Evolutionary conservation across 2,888 invertebrate species (phyloP).

Genomic region (Neria commutata): DNA sequence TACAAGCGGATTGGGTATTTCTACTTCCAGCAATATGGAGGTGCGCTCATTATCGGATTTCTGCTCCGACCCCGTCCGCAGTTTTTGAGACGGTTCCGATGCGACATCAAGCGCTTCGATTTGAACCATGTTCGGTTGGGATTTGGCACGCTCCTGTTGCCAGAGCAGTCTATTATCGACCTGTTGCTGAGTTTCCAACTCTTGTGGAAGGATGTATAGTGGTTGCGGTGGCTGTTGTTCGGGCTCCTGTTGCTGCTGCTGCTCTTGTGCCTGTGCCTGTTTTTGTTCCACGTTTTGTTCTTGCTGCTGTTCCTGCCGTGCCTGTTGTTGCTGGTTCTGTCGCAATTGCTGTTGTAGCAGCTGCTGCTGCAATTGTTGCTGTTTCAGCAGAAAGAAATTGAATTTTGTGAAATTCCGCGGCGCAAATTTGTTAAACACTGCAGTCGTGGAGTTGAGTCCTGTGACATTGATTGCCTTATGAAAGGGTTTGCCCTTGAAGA

Average conservation of each 20-base stretch:
- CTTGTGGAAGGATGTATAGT: not conserved
- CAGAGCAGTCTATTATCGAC: not conserved
- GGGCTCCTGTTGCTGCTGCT: not conserved
- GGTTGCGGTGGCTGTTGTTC: not conserved
- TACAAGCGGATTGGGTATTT: constrained; percentile 10
- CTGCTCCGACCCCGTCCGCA: not conserved
- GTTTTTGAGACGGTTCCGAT: too few relatives aligned
- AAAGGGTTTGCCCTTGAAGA: not conserved
- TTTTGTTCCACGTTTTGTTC: not conserved
- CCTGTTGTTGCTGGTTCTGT: not conserved
- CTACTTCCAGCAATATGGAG: constrained; percentile 6
- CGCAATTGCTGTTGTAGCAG: not conserved
- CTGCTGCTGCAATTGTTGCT: not conserved
- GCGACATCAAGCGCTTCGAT: too few relatives aligned
- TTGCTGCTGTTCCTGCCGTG: not conserved
- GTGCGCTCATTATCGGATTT: constrained; percentile 4
- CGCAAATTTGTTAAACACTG: not conserved
- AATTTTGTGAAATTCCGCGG: not conserved
- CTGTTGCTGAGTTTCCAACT: not conserved
- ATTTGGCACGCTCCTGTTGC: too few relatives aligned
- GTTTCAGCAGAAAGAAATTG: not conserved
- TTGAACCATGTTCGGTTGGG: too few relatives aligned
- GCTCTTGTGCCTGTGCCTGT: not conserved
- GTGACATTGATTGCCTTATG: not conserved
- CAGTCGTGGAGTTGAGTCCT: not conserved